Conservation (phyloP, 2,797 vertebrate species). For the Halcyon badia region DNA sequence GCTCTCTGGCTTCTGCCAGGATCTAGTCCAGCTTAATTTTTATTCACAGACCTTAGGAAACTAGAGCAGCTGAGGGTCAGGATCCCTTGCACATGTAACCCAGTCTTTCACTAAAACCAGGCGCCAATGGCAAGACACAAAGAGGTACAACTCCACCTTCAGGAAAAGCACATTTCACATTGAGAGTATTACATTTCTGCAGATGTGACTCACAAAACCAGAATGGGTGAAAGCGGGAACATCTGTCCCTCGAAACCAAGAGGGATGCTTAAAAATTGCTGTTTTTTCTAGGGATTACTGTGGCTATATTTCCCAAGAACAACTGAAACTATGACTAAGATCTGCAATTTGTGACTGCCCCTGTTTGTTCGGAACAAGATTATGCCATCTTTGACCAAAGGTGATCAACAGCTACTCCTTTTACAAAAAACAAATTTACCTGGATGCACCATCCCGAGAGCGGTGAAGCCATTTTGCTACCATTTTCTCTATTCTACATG, state of each 20-base stretch:
- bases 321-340: fast-evolving
- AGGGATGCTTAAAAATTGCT: neutral
- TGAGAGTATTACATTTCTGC: neutral
- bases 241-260: neutral
- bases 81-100: neutral
- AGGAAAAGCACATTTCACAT: neutral
- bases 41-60: neutral
- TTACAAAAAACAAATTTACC: slow-evolving; percentile 77
- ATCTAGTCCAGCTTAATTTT: neutral
- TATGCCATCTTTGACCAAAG: neutral
- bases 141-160: neutral
- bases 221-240: neutral
- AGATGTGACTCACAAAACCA: neutral
- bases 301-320: neutral
- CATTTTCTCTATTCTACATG: slow-evolving; percentile 95
- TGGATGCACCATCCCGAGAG: slow-evolving; percentile 87
- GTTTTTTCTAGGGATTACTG: neutral
- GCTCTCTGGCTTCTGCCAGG: neutral
- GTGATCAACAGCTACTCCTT: neutral
- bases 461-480: slow-evolving; percentile 96
- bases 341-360: neutral
- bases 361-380: neutral
- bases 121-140: neutral
- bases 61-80: neutral
- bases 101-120: neutral